Percentiles rank a stretch among this genome's conserved stretches.
phyloP scores from a whole-genome alignment of 2,113 vertebrate species.

The Gobiocypris rarus region DNA sequence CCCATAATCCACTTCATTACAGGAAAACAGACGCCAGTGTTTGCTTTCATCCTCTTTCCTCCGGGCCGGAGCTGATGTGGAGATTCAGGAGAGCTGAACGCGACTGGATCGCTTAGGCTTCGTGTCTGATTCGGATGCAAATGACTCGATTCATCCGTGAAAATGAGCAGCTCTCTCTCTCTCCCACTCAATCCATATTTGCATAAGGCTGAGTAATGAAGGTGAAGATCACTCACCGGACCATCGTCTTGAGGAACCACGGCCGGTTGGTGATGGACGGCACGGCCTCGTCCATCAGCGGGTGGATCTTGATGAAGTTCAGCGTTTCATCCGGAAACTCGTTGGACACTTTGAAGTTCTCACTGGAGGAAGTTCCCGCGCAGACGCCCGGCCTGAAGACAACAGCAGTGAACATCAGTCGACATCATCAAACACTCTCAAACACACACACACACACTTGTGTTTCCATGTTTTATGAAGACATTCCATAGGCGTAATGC shows the following conservation, averaged over 20 bases:
- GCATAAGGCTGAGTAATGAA: background rate
- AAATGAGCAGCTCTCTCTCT: slow-evolving; percentile 3
- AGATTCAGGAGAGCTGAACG: background rate
- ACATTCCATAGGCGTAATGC: too few relatives aligned
- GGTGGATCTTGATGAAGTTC: slow-evolving; percentile 98
- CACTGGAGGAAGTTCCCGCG: slow-evolving; percentile 84
- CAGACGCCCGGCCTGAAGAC: slow-evolving; percentile 89
- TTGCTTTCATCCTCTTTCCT: background rate
- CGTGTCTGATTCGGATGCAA: slow-evolving; percentile 28
- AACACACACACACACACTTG: too few relatives aligned
- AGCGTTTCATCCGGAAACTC: slow-evolving; percentile 97
- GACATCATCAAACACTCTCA: background rate
- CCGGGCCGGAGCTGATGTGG: background rate
- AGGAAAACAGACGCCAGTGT: background rate
- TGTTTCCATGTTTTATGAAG: too few relatives aligned
- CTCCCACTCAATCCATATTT: background rate
- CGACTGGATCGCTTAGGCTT: background rate
- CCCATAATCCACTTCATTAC: background rate
- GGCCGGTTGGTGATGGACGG: slow-evolving; percentile 91
- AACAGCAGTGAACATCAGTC: background rate
- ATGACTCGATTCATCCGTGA: background rate
- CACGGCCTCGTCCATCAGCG: slow-evolving; percentile 96
- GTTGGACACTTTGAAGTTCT: slow-evolving; percentile 90
- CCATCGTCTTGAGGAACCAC: slow-evolving; percentile 98
- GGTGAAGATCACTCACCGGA: slow-evolving; percentile 81